Evolutionary conservation across 2,888 invertebrate genomes (phyloP).

Genomic region (Xanthia togata): DNA sequence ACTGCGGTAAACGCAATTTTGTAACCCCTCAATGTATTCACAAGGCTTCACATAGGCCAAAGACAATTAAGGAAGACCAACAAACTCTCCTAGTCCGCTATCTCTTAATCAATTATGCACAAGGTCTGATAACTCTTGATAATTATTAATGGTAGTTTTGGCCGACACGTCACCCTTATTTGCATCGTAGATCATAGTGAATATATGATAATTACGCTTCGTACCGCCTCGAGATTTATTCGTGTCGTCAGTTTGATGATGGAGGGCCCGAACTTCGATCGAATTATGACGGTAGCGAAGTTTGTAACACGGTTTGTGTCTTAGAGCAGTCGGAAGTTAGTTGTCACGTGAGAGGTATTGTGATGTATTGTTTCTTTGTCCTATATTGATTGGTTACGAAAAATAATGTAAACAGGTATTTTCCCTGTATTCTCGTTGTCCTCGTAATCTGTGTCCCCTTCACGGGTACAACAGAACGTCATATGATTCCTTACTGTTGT

Average conservation of each 20-base stretch:
- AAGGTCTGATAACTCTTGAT: slow-evolving; percentile 42
- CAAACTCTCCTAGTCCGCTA: slow-evolving; percentile 48
- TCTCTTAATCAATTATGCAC: slow-evolving; percentile 60
- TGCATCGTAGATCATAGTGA: slow-evolving; percentile 66
- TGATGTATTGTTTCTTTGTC: slow-evolving; percentile 4
- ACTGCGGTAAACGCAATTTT: slow-evolving; percentile 11
- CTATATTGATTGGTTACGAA: neutral
- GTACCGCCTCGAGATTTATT: slow-evolving; percentile 52
- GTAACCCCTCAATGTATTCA: slow-evolving; percentile 25
- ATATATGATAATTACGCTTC: slow-evolving; percentile 63
- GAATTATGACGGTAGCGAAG: slow-evolving; percentile 32
- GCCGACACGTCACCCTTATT: slow-evolving; percentile 56
- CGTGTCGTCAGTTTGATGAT: slow-evolving; percentile 52
- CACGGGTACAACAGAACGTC: no score
- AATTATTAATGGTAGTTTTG: slow-evolving; percentile 59
- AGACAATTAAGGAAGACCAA: slow-evolving; percentile 39
- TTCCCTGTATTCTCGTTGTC: no score
- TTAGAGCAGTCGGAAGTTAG: slow-evolving; percentile 25
- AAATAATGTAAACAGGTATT: neutral
- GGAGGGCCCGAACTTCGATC: slow-evolving; percentile 41
- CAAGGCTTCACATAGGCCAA: slow-evolving; percentile 18
- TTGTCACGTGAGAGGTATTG: neutral
- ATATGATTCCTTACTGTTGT: no score
- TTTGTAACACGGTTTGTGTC: slow-evolving; percentile 35
- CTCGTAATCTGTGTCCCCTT: no score